These are phyloP conservation scores for Pseudomyrmex flavicornis DNA, from an alignment of 1,140 invertebrate species.

Conservation along the genomic window DNA sequence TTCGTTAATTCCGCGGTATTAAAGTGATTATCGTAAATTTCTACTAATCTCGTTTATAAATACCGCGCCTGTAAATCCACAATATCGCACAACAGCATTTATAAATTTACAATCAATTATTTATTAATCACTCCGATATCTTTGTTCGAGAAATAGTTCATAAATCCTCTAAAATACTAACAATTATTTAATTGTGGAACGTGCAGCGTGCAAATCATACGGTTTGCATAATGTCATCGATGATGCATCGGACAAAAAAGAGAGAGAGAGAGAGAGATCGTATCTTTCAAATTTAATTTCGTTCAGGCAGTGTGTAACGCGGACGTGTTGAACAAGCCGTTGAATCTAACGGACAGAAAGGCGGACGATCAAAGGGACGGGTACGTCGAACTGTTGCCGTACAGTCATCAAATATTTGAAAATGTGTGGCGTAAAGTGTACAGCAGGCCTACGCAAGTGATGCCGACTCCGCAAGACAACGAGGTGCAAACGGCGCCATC, in stretches of 20 bases:
- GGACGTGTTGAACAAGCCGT: conserved; percentile 67
- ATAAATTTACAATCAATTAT: conserved; percentile 45
- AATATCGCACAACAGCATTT: conserved; percentile 8
- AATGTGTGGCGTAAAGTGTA: conserved; percentile 83
- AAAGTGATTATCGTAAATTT: conserved; percentile 55
- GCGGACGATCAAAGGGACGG: conserved; percentile 87
- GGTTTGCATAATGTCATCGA: neutral
- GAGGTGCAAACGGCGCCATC: conserved; percentile 88
- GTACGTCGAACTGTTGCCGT: conserved; percentile 87
- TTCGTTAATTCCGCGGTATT: conserved; percentile 45
- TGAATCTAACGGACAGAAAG: conserved; percentile 79
- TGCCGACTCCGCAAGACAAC: conserved; percentile 82
- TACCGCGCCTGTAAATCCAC: neutral
- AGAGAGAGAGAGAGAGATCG: neutral
- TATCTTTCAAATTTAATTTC: conserved; percentile 40
- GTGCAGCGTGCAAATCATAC: neutral
- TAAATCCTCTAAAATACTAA: conserved; percentile 22
- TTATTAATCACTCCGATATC: conserved; percentile 31
- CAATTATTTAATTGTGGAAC: conserved; percentile 21
- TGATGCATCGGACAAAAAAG: neutral
- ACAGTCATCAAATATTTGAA: conserved; percentile 85
- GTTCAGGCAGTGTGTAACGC: conserved; percentile 70
- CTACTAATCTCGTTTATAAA: conserved; percentile 38
- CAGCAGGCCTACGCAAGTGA: conserved; percentile 77
- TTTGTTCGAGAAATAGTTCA: conserved; percentile 33